Conservation (phyloP, 2,113 vertebrate species). For the Microtus ochrogaster region DNA sequence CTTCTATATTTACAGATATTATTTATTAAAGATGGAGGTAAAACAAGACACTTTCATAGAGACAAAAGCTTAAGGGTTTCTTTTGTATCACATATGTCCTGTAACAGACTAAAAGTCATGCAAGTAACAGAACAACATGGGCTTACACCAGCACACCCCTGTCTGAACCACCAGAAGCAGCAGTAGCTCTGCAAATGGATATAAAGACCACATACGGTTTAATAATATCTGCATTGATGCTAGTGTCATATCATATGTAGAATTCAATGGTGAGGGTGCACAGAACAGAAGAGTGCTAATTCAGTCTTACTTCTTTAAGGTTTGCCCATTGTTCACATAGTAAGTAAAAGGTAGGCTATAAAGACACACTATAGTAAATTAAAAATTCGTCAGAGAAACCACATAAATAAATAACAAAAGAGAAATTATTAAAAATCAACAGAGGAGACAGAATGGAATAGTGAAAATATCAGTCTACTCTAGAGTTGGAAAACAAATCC, state of each 20-base stretch:
- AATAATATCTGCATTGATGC: background rate
- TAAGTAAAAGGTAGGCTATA: background rate
- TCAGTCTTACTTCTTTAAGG: background rate
- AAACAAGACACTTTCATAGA: background rate
- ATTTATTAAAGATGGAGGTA: background rate
- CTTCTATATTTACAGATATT: background rate
- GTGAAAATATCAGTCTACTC: slow-evolving; percentile 24
- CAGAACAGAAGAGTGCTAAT: background rate
- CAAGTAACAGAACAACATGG: background rate
- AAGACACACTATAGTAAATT: background rate
- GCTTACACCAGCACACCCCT: background rate
- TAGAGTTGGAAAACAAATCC: slow-evolving; percentile 62
- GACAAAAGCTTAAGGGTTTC: background rate
- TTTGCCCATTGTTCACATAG: slow-evolving; percentile 16
- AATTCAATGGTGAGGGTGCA: background rate
- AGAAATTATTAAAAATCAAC: slow-evolving; percentile 5
- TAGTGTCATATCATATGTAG: background rate
- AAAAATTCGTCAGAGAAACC: slow-evolving; percentile 28
- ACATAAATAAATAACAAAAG: slow-evolving; percentile 31
- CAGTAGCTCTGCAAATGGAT: background rate
- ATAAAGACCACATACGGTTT: background rate
- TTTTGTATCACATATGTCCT: background rate
- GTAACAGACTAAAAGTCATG: background rate
- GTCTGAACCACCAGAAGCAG: background rate
- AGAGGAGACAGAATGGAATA: background rate